Conservation (phyloP, 2,113 vertebrate genomes). For the Stictonetta naevosa region DNA sequence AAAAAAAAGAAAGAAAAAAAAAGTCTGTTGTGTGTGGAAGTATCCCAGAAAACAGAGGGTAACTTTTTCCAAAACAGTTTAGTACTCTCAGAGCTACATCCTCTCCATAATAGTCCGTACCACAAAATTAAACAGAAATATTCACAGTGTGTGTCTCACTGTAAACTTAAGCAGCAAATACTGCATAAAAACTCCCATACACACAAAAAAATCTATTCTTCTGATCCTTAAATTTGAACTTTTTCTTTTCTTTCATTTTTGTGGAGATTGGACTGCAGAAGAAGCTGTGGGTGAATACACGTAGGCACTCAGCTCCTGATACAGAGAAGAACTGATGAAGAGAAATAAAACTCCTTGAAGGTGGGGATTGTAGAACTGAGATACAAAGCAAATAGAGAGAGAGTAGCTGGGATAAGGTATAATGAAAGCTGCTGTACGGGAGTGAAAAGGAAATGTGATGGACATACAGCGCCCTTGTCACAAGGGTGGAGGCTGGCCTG, state of each 20-base stretch:
- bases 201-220: background rate
- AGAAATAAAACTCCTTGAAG: background rate
- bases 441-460: background rate
- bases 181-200: background rate
- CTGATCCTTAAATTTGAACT: background rate
- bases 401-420: background rate
- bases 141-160: background rate
- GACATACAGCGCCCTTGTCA: background rate
- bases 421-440: background rate
- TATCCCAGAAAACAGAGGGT: background rate
- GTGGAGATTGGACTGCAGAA: background rate
- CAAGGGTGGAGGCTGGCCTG: background rate
- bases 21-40: background rate
- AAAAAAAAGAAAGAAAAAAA: background rate
- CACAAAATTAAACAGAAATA: background rate
- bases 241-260: background rate
- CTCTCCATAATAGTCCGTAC: background rate
- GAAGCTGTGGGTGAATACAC: background rate
- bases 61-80: conserved; percentile 1
- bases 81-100: background rate
- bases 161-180: background rate
- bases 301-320: accelerated
- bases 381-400: background rate
- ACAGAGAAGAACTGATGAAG: background rate
- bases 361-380: background rate